Percentiles rank a stretch among this genome's conserved stretches.
These are phyloP conservation scores for Argyresthia goedartella DNA, from an alignment of 2,888 invertebrate genomes.

Conservation along the genomic window DNA sequence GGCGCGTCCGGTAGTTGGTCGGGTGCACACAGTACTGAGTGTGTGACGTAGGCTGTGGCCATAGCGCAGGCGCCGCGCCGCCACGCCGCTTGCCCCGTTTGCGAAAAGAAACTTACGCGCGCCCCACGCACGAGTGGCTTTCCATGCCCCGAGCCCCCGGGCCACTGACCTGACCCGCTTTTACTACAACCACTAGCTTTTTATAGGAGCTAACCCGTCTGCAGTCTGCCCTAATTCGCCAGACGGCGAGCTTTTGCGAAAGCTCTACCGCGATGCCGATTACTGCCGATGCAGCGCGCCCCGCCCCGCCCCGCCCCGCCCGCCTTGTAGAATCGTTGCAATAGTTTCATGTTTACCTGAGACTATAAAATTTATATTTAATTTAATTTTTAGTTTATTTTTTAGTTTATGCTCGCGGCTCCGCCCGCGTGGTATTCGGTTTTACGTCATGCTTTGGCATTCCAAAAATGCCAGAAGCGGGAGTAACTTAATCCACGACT, in stretches of 20 bases:
- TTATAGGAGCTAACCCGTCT: background rate
- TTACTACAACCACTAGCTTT: constrained; percentile 24
- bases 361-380: too few species aligned
- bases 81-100: constrained; percentile 54
- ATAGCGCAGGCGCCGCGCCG: constrained; percentile 50
- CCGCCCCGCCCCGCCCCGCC: too few species aligned
- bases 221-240: background rate
- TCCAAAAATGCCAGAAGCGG: too few species aligned
- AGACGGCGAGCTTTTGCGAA: constrained; percentile 1
- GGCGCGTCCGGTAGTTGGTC: constrained; percentile 44
- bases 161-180: constrained; percentile 57
- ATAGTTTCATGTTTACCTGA: too few species aligned
- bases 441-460: too few species aligned
- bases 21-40: too few species aligned
- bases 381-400: too few species aligned
- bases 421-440: too few species aligned
- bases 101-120: constrained; percentile 52
- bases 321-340: too few species aligned
- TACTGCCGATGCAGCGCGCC: too few species aligned
- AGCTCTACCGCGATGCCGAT: background rate
- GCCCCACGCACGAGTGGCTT: constrained; percentile 45
- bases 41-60: constrained; percentile 52
- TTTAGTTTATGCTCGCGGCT: too few species aligned
- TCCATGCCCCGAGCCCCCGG: constrained; percentile 34
- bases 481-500: too few species aligned